These are phyloP conservation scores for Lasioglossum vierecki DNA, from an alignment of 2,888 invertebrate genomes.

Conservation along the genomic window DNA sequence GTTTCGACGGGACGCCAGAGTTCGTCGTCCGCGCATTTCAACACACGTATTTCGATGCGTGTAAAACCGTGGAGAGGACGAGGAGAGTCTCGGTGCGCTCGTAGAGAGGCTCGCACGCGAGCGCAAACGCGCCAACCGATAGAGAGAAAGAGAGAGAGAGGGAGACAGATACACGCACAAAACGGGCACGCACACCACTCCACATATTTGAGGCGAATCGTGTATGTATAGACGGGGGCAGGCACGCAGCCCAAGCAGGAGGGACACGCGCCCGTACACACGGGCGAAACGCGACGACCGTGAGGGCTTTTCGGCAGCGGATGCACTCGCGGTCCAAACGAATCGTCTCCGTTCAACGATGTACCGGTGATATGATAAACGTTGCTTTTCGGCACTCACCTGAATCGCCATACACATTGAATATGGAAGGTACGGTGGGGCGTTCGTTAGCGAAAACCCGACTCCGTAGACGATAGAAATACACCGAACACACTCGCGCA, in stretches of 20 bases:
- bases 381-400: constrained; percentile 86
- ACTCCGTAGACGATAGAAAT: constrained; percentile 74
- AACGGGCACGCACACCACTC: neutral
- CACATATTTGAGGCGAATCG: neutral
- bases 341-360: neutral
- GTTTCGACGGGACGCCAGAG: constrained; percentile 71
- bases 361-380: neutral
- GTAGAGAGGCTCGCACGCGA: constrained; percentile 18
- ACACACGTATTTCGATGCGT: constrained; percentile 49
- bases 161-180: neutral
- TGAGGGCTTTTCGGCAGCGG: constrained; percentile 10
- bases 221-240: constrained; percentile 1
- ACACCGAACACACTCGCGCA: constrained; percentile 73
- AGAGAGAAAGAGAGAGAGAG: neutral
- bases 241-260: constrained; percentile 30
- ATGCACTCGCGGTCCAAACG: constrained; percentile 14
- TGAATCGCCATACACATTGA: constrained; percentile 95
- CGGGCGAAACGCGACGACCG: constrained; percentile 37
- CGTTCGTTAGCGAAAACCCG: constrained; percentile 81
- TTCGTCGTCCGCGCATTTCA: constrained; percentile 75
- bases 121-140: constrained; percentile 16
- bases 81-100: neutral
- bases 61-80: constrained; percentile 31
- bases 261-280: constrained; percentile 49
- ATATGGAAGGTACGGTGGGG: constrained; percentile 86